Percentiles rank a stretch among this genome's conserved stretches.
These are phyloP conservation scores for Noctua comes DNA, from an alignment of 2,888 invertebrate species.

Conservation along the genomic window DNA sequence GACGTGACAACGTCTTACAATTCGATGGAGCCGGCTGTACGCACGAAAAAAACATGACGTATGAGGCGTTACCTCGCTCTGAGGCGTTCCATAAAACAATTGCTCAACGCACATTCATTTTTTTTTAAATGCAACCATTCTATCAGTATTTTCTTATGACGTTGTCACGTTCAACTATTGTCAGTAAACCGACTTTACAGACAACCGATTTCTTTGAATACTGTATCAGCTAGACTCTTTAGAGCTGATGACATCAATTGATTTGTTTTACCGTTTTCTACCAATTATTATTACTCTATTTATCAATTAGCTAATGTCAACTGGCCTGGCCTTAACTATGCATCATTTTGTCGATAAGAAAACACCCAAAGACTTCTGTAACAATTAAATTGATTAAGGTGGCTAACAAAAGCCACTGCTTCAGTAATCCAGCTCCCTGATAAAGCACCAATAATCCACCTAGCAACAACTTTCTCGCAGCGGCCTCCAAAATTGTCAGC, in stretches of 20 bases:
- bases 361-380: not conserved
- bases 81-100: too few species aligned
- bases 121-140: too few species aligned
- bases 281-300: not conserved
- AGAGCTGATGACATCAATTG: not conserved
- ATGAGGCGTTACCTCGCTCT: too few species aligned
- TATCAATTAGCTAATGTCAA: not conserved
- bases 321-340: not conserved
- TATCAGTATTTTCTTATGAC: too few species aligned
- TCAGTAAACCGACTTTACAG: too few species aligned
- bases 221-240: not conserved
- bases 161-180: too few species aligned
- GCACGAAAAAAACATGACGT: too few species aligned
- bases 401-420: constrained; percentile 31
- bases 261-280: not conserved
- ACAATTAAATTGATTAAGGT: constrained; percentile 17
- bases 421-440: constrained; percentile 19
- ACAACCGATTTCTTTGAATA: not conserved
- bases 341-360: not conserved
- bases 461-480: constrained; percentile 38
- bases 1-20: too few species aligned
- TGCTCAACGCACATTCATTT: too few species aligned
- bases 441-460: constrained; percentile 36
- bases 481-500: constrained; percentile 52
- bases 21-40: too few species aligned